Evolutionary conservation across 2,797 vertebrate species (phyloP).

Genomic region (Centroberyx gerrardi): DNA sequence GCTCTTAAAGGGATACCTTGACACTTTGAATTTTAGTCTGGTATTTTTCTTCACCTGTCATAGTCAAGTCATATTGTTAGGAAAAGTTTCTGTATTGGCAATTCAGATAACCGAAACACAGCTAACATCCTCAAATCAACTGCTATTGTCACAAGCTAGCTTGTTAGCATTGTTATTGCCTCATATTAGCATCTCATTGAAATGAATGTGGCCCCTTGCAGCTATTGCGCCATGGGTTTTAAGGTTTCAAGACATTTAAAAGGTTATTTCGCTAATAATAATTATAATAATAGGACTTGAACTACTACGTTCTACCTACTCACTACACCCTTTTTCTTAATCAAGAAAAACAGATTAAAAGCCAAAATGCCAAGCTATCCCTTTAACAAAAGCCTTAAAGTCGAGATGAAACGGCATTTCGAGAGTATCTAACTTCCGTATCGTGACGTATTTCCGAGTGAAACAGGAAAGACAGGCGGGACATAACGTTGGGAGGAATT

Average conservation of each 20-base stretch:
- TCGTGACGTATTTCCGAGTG: no score
- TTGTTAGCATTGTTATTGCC: not conserved
- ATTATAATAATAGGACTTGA: not conserved
- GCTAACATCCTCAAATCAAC: not conserved
- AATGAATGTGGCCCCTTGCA: not conserved
- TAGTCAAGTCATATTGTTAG: constrained; percentile 3
- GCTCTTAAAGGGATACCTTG: constrained; percentile 43
- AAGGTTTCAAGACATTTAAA: not conserved
- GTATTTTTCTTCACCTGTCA: constrained; percentile 20
- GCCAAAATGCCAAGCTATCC: constrained; percentile 20
- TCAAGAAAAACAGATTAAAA: constrained; percentile 13
- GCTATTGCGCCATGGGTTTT: not conserved
- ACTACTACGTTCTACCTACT: not conserved
- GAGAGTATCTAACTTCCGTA: no score
- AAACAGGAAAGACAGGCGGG: no score
- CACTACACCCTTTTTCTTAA: not conserved
- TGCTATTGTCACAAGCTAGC: not conserved
- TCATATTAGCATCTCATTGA: not conserved
- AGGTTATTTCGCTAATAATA: no score
- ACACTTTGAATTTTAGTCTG: constrained; percentile 43
- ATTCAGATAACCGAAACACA: no score
- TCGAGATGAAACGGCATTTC: no score
- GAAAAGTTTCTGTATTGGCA: not conserved
- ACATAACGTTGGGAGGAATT: no score
- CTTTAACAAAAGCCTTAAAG: constrained; percentile 54